phyloP scores from a whole-genome alignment of 2,888 invertebrate species.

The Hydriomena furcata region DNA sequence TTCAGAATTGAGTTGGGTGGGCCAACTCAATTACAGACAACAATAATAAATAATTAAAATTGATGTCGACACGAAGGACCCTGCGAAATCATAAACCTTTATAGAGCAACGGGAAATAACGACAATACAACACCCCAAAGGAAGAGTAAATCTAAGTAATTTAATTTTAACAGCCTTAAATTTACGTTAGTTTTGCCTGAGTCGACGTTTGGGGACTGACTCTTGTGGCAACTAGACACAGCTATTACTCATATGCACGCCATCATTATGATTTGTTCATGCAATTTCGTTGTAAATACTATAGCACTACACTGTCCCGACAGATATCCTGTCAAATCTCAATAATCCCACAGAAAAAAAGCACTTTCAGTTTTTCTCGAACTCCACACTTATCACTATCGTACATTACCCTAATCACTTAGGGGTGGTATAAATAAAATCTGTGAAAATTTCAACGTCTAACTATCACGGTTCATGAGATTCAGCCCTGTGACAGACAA shows the following conservation, averaged over 20 bases:
- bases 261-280: neutral
- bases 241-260: constrained; percentile 56
- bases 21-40: constrained; percentile 46
- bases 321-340: too few species aligned
- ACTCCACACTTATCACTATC: too few species aligned
- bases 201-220: constrained; percentile 70
- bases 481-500: too few species aligned
- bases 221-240: constrained; percentile 57
- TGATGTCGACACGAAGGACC: constrained; percentile 54
- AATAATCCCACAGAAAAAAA: too few species aligned
- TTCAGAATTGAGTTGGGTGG: too few species aligned
- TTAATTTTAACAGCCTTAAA: constrained; percentile 76
- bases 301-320: too few species aligned
- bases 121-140: constrained; percentile 68
- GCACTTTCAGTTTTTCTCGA: too few species aligned
- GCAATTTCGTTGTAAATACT: neutral
- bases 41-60: constrained; percentile 64
- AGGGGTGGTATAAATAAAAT: too few species aligned
- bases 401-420: too few species aligned
- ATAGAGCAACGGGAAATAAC: constrained; percentile 62
- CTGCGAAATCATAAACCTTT: constrained; percentile 55
- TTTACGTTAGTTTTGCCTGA: constrained; percentile 71
- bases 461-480: too few species aligned
- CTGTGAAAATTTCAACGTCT: too few species aligned
- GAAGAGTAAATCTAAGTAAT: constrained; percentile 78